These are phyloP conservation scores for Ceramica pisi DNA, from an alignment of 2,888 invertebrate species.

Conservation along the genomic window DNA sequence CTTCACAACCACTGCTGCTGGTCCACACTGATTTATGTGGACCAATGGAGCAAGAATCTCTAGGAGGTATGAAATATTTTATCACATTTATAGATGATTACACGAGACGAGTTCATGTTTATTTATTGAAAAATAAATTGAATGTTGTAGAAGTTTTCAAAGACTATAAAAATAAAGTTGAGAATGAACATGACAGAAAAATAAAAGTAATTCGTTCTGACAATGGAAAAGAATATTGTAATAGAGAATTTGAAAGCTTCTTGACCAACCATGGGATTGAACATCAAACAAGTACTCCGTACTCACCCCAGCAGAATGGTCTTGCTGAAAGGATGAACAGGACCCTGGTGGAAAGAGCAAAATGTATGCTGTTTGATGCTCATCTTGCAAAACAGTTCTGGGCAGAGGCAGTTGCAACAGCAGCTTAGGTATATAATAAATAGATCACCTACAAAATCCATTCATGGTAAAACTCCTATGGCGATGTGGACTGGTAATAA, in stretches of 20 bases:
- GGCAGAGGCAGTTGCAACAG: not conserved
- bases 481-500: constrained; percentile 11
- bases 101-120: too few species aligned
- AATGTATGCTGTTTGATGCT: constrained; percentile 2
- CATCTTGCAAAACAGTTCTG: not conserved
- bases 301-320: too few species aligned
- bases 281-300: not conserved
- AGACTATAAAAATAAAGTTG: not conserved
- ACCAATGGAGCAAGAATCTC: too few species aligned
- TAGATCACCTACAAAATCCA: not conserved
- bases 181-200: not conserved
- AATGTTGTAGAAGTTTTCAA: constrained; percentile 2
- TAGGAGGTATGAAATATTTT: too few species aligned
- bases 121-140: too few species aligned
- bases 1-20: too few species aligned
- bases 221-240: constrained; percentile 2
- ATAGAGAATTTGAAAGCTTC: not conserved
- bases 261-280: not conserved
- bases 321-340: too few species aligned
- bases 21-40: too few species aligned
- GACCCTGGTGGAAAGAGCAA: too few species aligned
- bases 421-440: not conserved
- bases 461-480: not conserved
- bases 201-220: not conserved
- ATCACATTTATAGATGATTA: too few species aligned